A percentile compares a stretch with the other conserved stretches of the same genome.
phyloP scores from a whole-genome alignment of 2,888 invertebrate species.

The Brachypalpus laphriformis region DNA sequence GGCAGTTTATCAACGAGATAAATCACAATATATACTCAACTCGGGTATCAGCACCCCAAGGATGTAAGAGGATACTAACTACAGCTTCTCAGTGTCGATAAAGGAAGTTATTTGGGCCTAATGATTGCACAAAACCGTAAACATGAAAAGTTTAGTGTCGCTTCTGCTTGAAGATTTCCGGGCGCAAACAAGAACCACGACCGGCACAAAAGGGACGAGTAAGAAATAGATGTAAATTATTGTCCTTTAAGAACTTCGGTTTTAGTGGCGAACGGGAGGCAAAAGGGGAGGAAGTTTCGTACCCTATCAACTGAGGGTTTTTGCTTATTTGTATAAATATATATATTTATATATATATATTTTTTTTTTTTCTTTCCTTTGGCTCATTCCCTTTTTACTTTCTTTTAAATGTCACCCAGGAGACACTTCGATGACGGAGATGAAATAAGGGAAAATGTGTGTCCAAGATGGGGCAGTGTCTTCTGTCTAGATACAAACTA shows the following conservation, averaged over 20 bases:
- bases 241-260: constrained; percentile 50
- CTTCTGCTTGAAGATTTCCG: constrained; percentile 51
- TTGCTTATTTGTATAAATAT: constrained; percentile 27
- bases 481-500: no score
- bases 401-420: constrained; percentile 39
- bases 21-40: constrained; percentile 63
- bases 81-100: constrained; percentile 56
- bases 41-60: constrained; percentile 42
- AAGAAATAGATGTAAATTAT: constrained; percentile 59
- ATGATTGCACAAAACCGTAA: constrained; percentile 69
- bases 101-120: constrained; percentile 63
- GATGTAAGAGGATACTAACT: constrained; percentile 62
- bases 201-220: constrained; percentile 27
- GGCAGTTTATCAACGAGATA: constrained; percentile 64
- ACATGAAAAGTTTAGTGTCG: constrained; percentile 69
- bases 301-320: constrained; percentile 10
- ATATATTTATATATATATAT: no score
- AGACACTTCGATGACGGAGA: constrained; percentile 23
- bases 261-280: constrained; percentile 19
- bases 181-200: constrained; percentile 23
- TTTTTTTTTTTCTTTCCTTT: background rate
- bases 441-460: constrained; percentile 20
- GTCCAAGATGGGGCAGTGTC: background rate
- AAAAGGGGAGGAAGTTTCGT: background rate
- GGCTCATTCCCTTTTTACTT: constrained; percentile 16